Evolutionary conservation across 2,888 invertebrate genomes (phyloP).

Genomic region (Dolomedes plantarius): DNA sequence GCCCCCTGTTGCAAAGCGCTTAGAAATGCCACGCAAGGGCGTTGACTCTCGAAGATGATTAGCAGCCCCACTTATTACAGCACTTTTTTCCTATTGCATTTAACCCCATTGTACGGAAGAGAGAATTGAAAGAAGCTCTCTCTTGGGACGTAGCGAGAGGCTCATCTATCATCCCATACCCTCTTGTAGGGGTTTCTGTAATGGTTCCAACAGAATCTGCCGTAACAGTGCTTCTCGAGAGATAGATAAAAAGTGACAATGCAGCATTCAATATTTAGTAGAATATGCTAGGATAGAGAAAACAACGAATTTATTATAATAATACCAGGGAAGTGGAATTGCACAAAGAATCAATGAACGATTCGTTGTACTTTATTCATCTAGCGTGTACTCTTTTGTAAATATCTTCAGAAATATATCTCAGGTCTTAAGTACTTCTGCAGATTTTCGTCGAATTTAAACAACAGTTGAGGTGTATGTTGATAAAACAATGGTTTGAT

Average conservation of each 20-base stretch:
- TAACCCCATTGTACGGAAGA: conserved; percentile 1
- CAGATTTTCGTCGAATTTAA: too few species aligned
- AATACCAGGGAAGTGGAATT: too few species aligned
- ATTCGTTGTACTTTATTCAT: too few species aligned
- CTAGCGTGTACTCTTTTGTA: too few species aligned
- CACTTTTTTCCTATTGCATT: not conserved
- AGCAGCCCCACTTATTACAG: conserved; percentile 8
- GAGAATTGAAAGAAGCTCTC: not conserved
- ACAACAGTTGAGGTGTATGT: too few species aligned
- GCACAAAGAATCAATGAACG: too few species aligned
- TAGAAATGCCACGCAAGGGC: not conserved
- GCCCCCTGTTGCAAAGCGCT: not conserved
- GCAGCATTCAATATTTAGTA: too few species aligned
- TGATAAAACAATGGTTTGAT: too few species aligned
- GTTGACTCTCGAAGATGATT: not conserved
- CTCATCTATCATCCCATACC: not conserved
- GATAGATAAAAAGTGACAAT: not conserved
- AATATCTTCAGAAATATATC: too few species aligned
- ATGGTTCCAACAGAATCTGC: not conserved
- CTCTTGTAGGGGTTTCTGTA: not conserved
- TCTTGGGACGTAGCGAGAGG: not conserved
- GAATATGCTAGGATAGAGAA: too few species aligned
- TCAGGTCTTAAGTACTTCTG: too few species aligned
- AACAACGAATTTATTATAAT: too few species aligned
- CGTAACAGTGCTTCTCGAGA: not conserved